Evolutionary conservation across 2,888 invertebrate genomes (phyloP), one percentile per base, ranked within the genome.

Genomic region (Amitus sp.): DNA sequence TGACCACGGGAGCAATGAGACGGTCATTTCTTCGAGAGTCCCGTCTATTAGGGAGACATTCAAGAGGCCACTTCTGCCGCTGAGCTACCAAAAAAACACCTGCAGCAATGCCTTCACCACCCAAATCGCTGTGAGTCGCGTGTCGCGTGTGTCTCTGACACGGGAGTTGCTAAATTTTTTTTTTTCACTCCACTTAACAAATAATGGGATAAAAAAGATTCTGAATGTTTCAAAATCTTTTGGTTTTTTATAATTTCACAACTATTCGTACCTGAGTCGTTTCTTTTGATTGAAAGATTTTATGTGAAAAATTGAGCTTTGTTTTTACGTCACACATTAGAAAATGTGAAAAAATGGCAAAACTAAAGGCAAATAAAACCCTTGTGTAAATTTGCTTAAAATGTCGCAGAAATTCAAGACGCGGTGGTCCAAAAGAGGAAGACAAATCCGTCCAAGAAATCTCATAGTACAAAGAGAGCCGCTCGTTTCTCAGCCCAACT

Each of bases 381-480:
- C n/a, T n/a, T n/a, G n/a, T n/a, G n/a, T n/a, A n/a, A n/a, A n/a
- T n/a, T n/a, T n/a, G n/a, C n/a, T n/a, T n/a, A n/a, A 33, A 33
- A 10, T 12, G 2, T 67, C 72, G 1, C 61, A 84, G 84, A 83
- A 83, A 74, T 83, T 84, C 52, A 79, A 80, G 55, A 82, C 83
- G 10, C 81, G 83, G 12, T 85, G 83, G 68, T 82, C 80, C 57
- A 83, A 83, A 69, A 70, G 79, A 53, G 79, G 83, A 13, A 79
- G 83, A 37, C 78, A 78, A 2, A 75, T 83, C 2, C 73, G 81
- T 7, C 80, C 85, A 33, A 86, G 87, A 69, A 89, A 88, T 73
- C 88, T 92, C 2, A 88, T 93, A 1, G 91, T 93, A 15, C 92
- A 92, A 80, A 84, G 93, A 4, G 86, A 33, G 12, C 33, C 12